Conservation (phyloP, 2,113 vertebrate species). For the Helogale parvula region DNA sequence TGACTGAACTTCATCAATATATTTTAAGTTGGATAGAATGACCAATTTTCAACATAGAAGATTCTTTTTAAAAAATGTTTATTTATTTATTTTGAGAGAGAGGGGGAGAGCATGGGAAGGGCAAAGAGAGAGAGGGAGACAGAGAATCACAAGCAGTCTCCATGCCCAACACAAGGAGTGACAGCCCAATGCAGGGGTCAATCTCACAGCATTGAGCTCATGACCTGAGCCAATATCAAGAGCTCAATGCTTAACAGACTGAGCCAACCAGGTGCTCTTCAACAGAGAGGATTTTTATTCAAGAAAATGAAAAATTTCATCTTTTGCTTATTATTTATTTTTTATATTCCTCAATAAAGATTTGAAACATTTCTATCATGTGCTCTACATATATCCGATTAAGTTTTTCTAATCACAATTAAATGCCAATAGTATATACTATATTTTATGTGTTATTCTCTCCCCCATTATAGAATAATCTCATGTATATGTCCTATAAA, state of each 20-base stretch:
- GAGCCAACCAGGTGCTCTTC: neutral
- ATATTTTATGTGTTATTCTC: neutral
- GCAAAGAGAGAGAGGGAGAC: too few species aligned
- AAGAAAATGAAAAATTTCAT: neutral
- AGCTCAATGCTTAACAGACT: too few species aligned
- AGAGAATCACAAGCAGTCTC: too few species aligned
- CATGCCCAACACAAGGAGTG: too few species aligned
- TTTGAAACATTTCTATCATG: neutral
- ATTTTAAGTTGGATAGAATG: neutral
- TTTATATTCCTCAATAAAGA: neutral
- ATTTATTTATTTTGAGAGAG: too few species aligned
- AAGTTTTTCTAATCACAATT: neutral
- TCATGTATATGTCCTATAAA: neutral
- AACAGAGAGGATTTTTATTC: neutral
- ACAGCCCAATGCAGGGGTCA: too few species aligned
- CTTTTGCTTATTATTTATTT: neutral
- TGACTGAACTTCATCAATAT: neutral
- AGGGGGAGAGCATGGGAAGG: too few species aligned
- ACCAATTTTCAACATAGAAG: neutral
- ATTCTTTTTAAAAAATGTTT: too few species aligned
- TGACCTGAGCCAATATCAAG: too few species aligned
- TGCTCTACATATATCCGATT: neutral
- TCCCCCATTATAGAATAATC: neutral
- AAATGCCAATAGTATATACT: neutral
- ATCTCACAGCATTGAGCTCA: too few species aligned